These are phyloP conservation scores for Heliocidaris tuberculata DNA, from an alignment of 35 echinoderm and acorn worm genomes.

Conservation along the genomic window DNA sequence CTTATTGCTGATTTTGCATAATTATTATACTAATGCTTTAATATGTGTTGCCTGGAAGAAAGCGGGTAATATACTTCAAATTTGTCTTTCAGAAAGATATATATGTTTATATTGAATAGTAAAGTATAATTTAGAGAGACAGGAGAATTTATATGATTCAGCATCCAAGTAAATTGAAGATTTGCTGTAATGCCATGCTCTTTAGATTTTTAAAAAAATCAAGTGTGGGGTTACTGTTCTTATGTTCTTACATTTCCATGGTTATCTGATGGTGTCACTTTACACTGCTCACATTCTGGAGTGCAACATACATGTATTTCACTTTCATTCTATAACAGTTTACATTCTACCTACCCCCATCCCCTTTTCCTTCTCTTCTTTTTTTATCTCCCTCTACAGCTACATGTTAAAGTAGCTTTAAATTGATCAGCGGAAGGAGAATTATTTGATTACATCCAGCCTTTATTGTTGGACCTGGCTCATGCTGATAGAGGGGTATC, in stretches of 20 bases:
- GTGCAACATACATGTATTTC: neutral
- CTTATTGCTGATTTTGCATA: neutral
- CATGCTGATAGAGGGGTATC: constrained; percentile 17
- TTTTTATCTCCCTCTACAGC: constrained; percentile 34
- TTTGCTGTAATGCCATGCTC: neutral
- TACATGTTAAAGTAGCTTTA: constrained; percentile 52
- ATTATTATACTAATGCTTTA: no score
- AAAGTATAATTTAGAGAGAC: neutral
- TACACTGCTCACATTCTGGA: neutral
- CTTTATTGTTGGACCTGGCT: neutral
- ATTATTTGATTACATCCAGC: constrained; percentile 11
- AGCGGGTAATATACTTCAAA: neutral
- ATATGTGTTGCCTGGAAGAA: neutral
- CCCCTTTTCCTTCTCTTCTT: constrained; percentile 8
- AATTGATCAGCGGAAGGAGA: constrained; percentile 32
- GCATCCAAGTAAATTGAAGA: neutral
- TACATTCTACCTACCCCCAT: constrained; percentile 25
- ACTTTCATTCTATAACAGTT: neutral
- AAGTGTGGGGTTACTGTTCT: neutral
- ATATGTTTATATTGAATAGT: neutral
- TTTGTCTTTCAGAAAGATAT: neutral
- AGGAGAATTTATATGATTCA: neutral
- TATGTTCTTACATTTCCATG: neutral
- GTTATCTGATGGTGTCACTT: neutral
- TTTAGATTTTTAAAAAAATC: neutral